A percentile compares a stretch with the other conserved stretches of the same genome.
These are phyloP conservation scores for Sminthurinus aureus DNA, from an alignment of 2,888 invertebrate genomes.

Conservation along the genomic window DNA sequence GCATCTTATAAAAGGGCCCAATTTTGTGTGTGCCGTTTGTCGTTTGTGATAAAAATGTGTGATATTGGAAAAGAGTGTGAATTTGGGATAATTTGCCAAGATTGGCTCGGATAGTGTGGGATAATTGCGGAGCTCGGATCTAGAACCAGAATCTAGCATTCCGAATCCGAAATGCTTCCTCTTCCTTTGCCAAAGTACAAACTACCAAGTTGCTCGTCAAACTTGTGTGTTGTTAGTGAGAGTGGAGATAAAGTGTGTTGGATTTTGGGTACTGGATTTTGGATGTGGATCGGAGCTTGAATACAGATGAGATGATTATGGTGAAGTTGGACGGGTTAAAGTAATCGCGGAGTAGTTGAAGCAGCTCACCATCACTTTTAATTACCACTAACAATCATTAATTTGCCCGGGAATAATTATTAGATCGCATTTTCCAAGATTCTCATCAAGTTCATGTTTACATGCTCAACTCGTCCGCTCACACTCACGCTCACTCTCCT, in stretches of 20 bases:
- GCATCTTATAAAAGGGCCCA: no score
- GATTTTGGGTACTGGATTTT: background rate
- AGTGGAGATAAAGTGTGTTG: background rate
- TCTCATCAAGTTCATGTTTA: background rate
- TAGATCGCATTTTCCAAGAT: slow-evolving; percentile 21
- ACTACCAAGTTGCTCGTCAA: background rate
- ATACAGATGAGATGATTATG: background rate
- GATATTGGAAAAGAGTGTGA: no score
- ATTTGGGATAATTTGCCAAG: no score
- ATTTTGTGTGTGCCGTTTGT: no score
- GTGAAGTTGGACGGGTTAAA: background rate
- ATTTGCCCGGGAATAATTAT: slow-evolving; percentile 34
- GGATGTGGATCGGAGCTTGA: background rate
- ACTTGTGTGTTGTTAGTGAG: background rate
- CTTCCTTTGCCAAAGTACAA: background rate
- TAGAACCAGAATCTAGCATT: no score
- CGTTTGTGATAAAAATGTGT: no score
- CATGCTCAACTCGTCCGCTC: background rate
- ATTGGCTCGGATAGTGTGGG: no score
- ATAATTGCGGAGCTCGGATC: no score
- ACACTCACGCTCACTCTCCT: background rate
- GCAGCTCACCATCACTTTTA: slow-evolving; percentile 34
- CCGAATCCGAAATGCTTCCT: no score
- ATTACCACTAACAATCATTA: slow-evolving; percentile 38
- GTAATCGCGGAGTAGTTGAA: slow-evolving; percentile 6